Evolutionary conservation across 2,888 invertebrate genomes (phyloP), one percentile per base, ranked within the genome.

Genomic region (Troides helena): DNA sequence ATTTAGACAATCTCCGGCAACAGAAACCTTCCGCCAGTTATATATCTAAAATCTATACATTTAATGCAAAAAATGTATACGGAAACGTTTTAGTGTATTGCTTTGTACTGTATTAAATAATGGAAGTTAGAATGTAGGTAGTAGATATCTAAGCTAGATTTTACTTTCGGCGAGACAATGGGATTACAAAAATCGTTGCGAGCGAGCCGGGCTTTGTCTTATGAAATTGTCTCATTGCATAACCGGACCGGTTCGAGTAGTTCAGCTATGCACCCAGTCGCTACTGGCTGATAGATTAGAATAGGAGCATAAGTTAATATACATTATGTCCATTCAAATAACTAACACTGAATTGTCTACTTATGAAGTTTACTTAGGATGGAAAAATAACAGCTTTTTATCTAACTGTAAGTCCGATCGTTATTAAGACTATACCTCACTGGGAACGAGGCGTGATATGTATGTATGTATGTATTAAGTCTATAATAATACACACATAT

Each of bases 171-270:
- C 25, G 60, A 72, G 71, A 77, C 74, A 76, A 76, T 75, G 67
- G 70, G 72, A 66, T 67, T 68, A 73, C 70, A 72, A 75, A 73
- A 74, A 74, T 72, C 71, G 68, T 60, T 68, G 70, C 62, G 25
- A 69, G 68, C 71, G 72, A 60, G 69, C 71, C 71, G 71, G 71
- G 75, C 74, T 75, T 84, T 82, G 83, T 84, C 78, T 83, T 81
- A 80, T 80, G 80, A 82, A 85, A 86, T 80, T 77, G 77, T 77
- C 76, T 67, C 62, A 75, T 85, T 84, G 79, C 84, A 77, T 80
- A 84, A 85, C 78, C 71, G 71, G 77, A 78, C 76, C 78, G 72
- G 75, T 73, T 76, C 25, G 71, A 73, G 67, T 65, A 67, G 67
- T 73, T 72, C 73, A 75, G 80, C 81, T 81, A 80, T 81, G 76